phyloP scores from a whole-genome alignment of 2,797 vertebrate species.

The Euphonia xanthogaster region DNA sequence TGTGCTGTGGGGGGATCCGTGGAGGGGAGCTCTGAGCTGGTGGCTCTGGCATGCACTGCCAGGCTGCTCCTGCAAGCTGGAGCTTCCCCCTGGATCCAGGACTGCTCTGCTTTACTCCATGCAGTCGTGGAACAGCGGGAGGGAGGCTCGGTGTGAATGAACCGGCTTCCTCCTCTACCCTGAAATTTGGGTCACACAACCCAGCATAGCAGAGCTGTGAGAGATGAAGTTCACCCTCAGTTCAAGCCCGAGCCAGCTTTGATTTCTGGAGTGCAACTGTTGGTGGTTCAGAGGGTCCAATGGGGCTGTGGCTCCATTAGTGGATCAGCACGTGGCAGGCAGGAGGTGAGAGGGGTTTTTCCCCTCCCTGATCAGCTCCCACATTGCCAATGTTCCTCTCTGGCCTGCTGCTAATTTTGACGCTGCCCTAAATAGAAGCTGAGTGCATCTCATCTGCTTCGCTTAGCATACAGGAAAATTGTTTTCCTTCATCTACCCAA shows the following conservation, averaged over 20 bases:
- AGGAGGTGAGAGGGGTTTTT: constrained; percentile 36
- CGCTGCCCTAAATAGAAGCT: constrained; percentile 69
- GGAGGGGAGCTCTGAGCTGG: background rate
- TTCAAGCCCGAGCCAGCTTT: background rate
- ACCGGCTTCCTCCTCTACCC: background rate
- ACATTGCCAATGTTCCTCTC: constrained; percentile 41
- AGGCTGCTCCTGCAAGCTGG: background rate
- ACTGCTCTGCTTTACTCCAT: background rate
- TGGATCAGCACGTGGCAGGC: background rate
- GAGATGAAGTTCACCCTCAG: background rate
- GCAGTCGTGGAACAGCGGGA: background rate
- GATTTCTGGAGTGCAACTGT: background rate
- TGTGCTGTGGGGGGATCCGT: rapidly evolving
- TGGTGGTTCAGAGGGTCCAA: background rate
- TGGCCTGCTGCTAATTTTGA: constrained; percentile 68
- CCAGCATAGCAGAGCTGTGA: background rate
- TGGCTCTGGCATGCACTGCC: background rate
- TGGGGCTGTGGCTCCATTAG: background rate
- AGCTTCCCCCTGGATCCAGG: background rate
- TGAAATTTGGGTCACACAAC: constrained; percentile 1
- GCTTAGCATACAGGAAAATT: constrained; percentile 39
- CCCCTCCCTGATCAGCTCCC: constrained; percentile 28
- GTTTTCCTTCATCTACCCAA: constrained; percentile 40
- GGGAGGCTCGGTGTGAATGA: constrained; percentile 30
- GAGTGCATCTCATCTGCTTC: constrained; percentile 58